These are phyloP conservation scores for Cyphomyrus plagiostoma DNA, from an alignment of 2,113 vertebrate species.

Conservation along the genomic window DNA sequence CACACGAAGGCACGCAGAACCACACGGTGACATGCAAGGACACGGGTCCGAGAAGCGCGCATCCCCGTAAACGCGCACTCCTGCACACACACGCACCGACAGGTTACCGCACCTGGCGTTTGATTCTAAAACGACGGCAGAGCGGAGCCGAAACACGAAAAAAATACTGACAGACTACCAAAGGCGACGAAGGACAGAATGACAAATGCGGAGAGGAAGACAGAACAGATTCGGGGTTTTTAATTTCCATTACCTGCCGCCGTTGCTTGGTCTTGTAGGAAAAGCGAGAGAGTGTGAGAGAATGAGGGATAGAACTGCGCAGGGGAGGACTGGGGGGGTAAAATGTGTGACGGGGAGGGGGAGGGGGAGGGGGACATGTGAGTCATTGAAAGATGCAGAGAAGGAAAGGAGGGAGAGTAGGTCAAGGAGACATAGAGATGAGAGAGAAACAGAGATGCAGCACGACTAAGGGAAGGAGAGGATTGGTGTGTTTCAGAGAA, in stretches of 20 bases:
- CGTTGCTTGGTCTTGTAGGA: constrained; percentile 19
- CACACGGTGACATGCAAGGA: not conserved
- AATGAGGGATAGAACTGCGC: constrained; percentile 35
- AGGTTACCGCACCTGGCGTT: constrained; percentile 17
- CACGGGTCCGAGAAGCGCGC: not conserved
- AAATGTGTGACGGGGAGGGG: constrained; percentile 39
- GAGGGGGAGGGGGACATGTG: constrained; percentile 44
- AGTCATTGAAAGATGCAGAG: constrained; percentile 54
- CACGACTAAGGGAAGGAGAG: not conserved
- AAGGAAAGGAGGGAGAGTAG: constrained; percentile 34
- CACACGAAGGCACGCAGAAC: constrained; percentile 10
- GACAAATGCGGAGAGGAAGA: not conserved
- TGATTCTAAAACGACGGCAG: constrained; percentile 29
- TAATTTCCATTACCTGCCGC: constrained; percentile 19
- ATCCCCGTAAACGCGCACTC: not conserved
- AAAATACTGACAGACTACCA: constrained; percentile 29
- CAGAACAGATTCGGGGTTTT: not conserved
- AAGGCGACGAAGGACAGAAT: not conserved
- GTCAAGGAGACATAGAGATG: constrained; percentile 24
- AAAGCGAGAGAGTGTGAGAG: constrained; percentile 39
- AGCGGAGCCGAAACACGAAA: constrained; percentile 30
- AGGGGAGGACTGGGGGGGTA: constrained; percentile 28
- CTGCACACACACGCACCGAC: not conserved
- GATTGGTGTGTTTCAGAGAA: not conserved
- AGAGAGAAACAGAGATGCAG: constrained; percentile 22